Base-by-base conservation (phyloP, 1,140 invertebrate species). In the Drosophila lacertosa region DNA sequence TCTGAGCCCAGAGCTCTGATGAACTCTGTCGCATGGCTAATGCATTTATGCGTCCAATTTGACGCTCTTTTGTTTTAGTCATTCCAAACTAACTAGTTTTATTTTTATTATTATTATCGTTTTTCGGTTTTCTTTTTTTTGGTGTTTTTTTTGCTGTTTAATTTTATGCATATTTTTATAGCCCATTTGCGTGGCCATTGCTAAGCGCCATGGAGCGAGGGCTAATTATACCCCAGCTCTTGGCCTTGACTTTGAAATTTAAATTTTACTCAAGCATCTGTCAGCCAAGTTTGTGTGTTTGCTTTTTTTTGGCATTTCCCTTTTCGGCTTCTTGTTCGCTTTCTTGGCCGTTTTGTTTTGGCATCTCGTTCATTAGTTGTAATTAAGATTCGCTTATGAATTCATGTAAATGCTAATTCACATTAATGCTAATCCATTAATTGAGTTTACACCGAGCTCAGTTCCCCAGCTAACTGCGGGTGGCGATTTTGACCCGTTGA, bases 171-270 rank as follows among this genome's bases (percentile, higher is more conserved):
- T 35, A 64, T 32, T 54, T 64, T 53, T 18, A 64, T 45, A 15
- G 60, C 39, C 26, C 15, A 22, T 44, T 42, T 44, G 7, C 20
- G 18, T 60, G 44, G 33, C 20, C 45, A 39, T 62, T 58, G 63
- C 33, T 16, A 13, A 24, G 53, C 53, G 63, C 42, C 63, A 58
- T 44, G n/a, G 18, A 55, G 16, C 1, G 24, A n/a, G 54, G 44
- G 63, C 37, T 66, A 58, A 58, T 58, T 66, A 66, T 47, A 51
- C 7, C 24, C 29, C 55, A 37, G 18, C 20, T 57, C 40, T 18
- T 58, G 74, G 33, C 77, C 77, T 81, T 76, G 73, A 77, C 68
- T 68, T 81, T 73, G 77, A 18, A 51, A 58, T 58, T 40, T 37
- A 44, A 39, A 75, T 26, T 58, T 47, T 55, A 66, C 51, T 45